A percentile compares a stretch with the other conserved stretches of the same genome.
These are phyloP conservation scores for Rugalucina vietnamica DNA, from an alignment of 2,888 invertebrate species.

Conservation along the genomic window DNA sequence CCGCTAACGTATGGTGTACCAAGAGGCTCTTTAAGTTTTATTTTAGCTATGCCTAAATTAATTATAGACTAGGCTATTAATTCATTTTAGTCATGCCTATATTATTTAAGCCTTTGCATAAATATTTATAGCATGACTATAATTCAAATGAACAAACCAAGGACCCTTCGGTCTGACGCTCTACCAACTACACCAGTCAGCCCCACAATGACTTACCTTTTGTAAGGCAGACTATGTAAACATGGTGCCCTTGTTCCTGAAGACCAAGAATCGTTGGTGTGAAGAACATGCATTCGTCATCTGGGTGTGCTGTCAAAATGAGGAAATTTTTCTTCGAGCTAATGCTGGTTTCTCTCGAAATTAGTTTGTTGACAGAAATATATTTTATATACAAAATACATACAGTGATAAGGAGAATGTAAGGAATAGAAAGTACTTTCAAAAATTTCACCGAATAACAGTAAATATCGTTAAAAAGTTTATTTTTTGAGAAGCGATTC, in stretches of 20 bases:
- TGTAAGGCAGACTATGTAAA: slow-evolving; percentile 93
- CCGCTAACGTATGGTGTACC: too few species aligned
- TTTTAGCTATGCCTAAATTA: too few species aligned
- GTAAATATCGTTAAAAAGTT: neutral
- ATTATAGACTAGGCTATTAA: too few species aligned
- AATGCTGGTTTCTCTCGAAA: slow-evolving; percentile 19
- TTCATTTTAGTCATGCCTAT: too few species aligned
- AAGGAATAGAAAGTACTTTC: slow-evolving; percentile 1
- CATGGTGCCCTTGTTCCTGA: slow-evolving; percentile 87
- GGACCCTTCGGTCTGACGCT: too few species aligned
- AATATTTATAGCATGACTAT: neutral
- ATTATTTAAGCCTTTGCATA: neutral
- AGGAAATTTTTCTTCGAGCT: slow-evolving; percentile 85
- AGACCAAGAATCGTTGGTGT: slow-evolving; percentile 87
- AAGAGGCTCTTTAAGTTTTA: too few species aligned
- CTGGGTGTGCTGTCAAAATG: slow-evolving; percentile 97
- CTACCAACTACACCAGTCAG: too few species aligned
- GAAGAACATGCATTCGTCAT: slow-evolving; percentile 99
- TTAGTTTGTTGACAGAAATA: slow-evolving; percentile 37
- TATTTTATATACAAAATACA: slow-evolving; percentile 49
- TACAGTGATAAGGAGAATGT: slow-evolving; percentile 23
- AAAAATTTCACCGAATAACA: neutral
- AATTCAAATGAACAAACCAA: too few species aligned
- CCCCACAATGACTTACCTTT: slow-evolving; percentile 82
- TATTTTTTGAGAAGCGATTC: too few species aligned